phyloP scores from a whole-genome alignment of 2,888 invertebrate species.

The Slavum lentiscoides region DNA sequence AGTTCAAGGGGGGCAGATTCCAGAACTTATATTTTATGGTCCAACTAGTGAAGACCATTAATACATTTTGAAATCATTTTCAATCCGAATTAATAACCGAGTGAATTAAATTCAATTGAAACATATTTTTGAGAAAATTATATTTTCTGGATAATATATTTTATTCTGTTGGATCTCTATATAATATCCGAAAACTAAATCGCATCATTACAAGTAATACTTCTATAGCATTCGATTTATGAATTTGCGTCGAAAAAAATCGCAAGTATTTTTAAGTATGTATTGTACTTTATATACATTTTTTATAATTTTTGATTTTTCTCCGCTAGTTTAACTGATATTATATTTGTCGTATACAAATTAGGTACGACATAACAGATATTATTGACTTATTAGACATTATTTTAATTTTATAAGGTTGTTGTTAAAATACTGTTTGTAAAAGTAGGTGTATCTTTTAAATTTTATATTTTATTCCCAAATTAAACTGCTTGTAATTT shows the following conservation, averaged over 20 bases:
- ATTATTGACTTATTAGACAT: conserved; percentile 9
- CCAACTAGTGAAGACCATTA: conserved; percentile 61
- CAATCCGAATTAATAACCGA: conserved; percentile 44
- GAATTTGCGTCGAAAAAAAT: neutral
- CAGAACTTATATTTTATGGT: conserved; percentile 93
- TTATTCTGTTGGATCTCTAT: conserved; percentile 24
- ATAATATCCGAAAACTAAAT: neutral
- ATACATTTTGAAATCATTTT: conserved; percentile 17
- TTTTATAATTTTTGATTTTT: conserved; percentile 3
- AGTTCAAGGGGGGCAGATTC: conserved; percentile 96
- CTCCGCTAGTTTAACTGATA: neutral
- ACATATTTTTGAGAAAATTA: neutral
- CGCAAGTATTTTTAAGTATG: neutral
- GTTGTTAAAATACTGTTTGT: neutral
- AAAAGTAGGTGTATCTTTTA: conserved; percentile 12
- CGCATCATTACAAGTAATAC: conserved; percentile 8
- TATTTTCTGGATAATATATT: neutral
- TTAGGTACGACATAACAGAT: neutral
- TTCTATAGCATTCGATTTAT: neutral
- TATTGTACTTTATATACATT: conserved; percentile 7
- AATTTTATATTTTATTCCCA: neutral
- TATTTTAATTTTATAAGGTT: conserved; percentile 30
- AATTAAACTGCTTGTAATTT: neutral
- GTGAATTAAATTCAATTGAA: neutral
- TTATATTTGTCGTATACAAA: conserved; percentile 11